Conservation (phyloP, 1,140 invertebrate species). For the Rhopalosiphum maidis region DNA sequence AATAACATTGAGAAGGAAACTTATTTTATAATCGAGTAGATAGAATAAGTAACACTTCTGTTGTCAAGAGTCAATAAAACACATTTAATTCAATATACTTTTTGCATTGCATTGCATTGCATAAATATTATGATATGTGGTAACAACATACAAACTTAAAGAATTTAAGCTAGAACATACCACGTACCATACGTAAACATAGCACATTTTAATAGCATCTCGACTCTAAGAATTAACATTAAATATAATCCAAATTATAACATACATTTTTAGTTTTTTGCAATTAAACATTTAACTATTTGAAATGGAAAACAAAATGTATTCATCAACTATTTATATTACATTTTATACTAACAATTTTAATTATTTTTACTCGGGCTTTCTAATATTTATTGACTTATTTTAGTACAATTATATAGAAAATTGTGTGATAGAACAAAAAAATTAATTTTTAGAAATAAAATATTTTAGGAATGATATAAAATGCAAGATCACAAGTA, state of each 20-base stretch:
- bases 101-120: not conserved
- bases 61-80: not conserved
- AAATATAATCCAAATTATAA: not conserved
- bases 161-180: too few relatives aligned
- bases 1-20: not conserved
- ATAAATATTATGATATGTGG: not conserved
- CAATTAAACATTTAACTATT: not conserved
- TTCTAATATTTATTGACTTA: not conserved
- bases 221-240: too few relatives aligned
- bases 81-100: not conserved
- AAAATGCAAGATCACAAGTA: not conserved
- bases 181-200: too few relatives aligned
- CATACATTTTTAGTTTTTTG: not conserved
- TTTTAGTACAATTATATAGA: not conserved
- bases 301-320: not conserved
- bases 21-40: not conserved
- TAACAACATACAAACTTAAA: not conserved
- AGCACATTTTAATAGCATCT: too few relatives aligned
- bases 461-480: not conserved
- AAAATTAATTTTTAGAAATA: not conserved
- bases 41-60: not conserved
- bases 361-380: not conserved
- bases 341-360: not conserved
- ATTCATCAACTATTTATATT: not conserved
- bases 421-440: not conserved